Base-by-base conservation (phyloP, 2,113 vertebrate genomes). In the Heterotilapia buettikoferi region DNA sequence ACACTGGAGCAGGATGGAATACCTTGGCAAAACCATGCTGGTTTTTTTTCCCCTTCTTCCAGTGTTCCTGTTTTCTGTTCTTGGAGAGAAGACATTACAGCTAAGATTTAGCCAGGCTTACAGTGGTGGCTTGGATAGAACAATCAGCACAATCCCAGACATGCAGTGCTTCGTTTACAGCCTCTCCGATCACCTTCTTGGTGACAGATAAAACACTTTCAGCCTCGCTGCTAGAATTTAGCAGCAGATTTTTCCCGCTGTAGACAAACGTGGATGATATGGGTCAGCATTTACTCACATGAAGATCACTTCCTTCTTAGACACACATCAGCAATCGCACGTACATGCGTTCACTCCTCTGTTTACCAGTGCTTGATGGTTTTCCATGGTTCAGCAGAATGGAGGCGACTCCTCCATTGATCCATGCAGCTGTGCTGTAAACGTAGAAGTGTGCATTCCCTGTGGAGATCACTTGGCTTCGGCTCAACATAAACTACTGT, bases 361-460 rank as follows among this genome's bases (percentile, higher is more conserved):
- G 82, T 85, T 92, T 89, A 88, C 84, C 89, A 76, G 43, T n/a
- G 76, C 90, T 88, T 24, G 84, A 50, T 89, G 79, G 24, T 87
- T 94, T 93, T 88, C 83, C 78, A 43, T 88, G 87, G 57, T 91
- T 96, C 95, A 96, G 96, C 96, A 96, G 95, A 96, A 94, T 5
- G 63, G 54, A 63, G 95, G 93, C 95, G 92, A 93, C 94, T 88
- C 85, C 26, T 43, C 52, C 87, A 96, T 96, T 93, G 96, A 96
- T 96, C 88, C 76, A 21, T 93, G 90, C 84, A 38, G 80, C 45
- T 40, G 63, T 50, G 21, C 61, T 87, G 92, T 87, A 92, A 93
- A 85, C 45, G 89, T 82, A 86, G 93, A 90, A 52, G 85, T 78
- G 79, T 83, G 36, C 84, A 89, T 92, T 88, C 86, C 86, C 90